Conservation (phyloP, 2,888 invertebrate genomes). For the Celastrina argiolus region DNA sequence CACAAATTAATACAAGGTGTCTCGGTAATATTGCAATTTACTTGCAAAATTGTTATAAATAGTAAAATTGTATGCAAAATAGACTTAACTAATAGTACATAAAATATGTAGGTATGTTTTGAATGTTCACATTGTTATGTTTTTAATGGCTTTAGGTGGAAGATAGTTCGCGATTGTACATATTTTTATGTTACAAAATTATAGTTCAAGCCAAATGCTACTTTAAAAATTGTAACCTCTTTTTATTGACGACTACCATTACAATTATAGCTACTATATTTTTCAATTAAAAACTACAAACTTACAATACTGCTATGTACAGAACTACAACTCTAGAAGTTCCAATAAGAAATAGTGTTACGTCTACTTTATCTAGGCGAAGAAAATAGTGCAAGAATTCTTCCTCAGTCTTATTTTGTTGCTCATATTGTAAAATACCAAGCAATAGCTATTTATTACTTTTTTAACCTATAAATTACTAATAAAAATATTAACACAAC, state of each 20-base stretch:
- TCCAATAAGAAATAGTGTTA: constrained; percentile 1
- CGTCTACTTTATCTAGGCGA: neutral
- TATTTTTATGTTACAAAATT: no score
- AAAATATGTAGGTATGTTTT: no score
- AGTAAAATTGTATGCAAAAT: no score
- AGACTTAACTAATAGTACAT: no score
- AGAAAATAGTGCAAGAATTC: constrained; percentile 19
- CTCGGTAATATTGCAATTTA: no score
- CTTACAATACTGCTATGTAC: neutral
- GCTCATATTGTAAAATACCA: constrained; percentile 2
- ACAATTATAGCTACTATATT: neutral
- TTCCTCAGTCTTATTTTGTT: constrained; percentile 20
- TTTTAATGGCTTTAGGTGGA: no score
- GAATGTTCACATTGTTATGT: no score
- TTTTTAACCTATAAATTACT: neutral
- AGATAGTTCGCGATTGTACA: no score
- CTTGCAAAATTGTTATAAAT: no score
- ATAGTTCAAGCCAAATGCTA: no score
- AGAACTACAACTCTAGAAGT: neutral
- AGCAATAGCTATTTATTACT: constrained; percentile 9
- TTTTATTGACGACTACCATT: neutral
- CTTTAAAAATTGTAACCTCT: no score
- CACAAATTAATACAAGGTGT: no score
- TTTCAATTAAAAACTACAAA: neutral
- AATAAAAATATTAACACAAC: neutral